Evolutionary conservation across 2,797 vertebrate species (phyloP), one percentile per base, ranked within the genome.

Genomic region (Dicrostonyx torquatus): DNA sequence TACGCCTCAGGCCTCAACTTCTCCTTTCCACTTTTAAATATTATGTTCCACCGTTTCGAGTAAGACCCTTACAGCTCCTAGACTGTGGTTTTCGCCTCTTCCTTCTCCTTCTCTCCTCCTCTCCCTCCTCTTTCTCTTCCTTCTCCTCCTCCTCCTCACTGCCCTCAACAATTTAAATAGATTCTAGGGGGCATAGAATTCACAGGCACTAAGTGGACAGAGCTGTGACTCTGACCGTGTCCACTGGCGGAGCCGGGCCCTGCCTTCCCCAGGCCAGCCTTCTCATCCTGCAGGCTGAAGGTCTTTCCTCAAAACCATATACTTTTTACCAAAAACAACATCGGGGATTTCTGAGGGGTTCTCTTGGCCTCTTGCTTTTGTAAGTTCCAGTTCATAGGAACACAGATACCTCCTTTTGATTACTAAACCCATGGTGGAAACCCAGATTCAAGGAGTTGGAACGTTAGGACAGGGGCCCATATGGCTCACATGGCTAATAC

Each of bases 111-210:
- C 5, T 50, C 18, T 2, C 20, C 40, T 12, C 14, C 15, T 31
- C 15, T 4, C 1, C 13, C 6, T 12, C 12, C 0, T 22, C 31
- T 10, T 48, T 10, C 6, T 9, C 31, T 26, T 8, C 11, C n/a
- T 37, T 1, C 26, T 53, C 20, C 11, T 31, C 24, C 15, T 55
- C 10, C 60, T 64, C 62, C 6, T 45, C 18, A 18, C n/a, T 6
- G 3, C 14, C 37, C 24, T 20, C 26, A 2, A 29, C 13, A 24
- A 66, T 93, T 83, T 29, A 70, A 66, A 48, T 50, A 29, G 24
- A 40, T 12, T 29, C 70, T 26, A 0, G 8, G 11, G 43, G 29
- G 24, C 62, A 4, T 26, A 37, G 68, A 70, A 70, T 70, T 37
- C 40, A 45, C 11, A 48, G 60, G 22, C 43, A 64, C 60, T 34